phyloP scores from a whole-genome alignment of 1,140 invertebrate species.

The Brachionus manjavacas region DNA sequence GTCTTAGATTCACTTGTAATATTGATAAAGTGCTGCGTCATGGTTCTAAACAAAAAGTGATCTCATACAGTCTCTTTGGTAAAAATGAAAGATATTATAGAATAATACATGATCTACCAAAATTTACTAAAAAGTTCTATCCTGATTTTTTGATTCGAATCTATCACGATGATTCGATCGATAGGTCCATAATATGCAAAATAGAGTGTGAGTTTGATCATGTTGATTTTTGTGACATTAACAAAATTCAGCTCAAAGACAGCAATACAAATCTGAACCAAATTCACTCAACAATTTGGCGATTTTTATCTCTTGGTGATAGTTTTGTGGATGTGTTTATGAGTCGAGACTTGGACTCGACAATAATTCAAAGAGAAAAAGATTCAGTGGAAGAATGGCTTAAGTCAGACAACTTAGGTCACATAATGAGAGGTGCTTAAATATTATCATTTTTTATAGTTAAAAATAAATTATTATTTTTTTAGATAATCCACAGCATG shows the following conservation, averaged over 20 bases:
- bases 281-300: constrained; percentile 3
- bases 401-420: not conserved
- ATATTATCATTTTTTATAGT: not conserved
- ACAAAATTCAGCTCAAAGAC: not conserved
- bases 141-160: not conserved
- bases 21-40: not conserved
- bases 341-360: constrained; percentile 2
- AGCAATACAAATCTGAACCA: not conserved
- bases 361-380: not conserved
- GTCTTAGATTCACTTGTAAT: not conserved
- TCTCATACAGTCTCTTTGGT: not conserved
- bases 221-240: constrained; percentile 4
- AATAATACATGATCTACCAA: not conserved
- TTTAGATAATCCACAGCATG: not conserved
- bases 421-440: not conserved
- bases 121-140: not conserved
- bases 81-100: not conserved
- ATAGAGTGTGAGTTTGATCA: not conserved
- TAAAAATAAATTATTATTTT: not conserved
- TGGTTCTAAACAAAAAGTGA: not conserved
- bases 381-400: constrained; percentile 35
- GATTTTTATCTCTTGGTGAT: constrained; percentile 5
- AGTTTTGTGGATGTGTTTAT: not conserved
- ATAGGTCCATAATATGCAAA: not conserved
- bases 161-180: constrained; percentile 15